Percentiles rank a stretch among this genome's conserved stretches.
Evolutionary conservation across 2,797 vertebrate genomes (phyloP).

Genomic region (Chrosomus eos): DNA sequence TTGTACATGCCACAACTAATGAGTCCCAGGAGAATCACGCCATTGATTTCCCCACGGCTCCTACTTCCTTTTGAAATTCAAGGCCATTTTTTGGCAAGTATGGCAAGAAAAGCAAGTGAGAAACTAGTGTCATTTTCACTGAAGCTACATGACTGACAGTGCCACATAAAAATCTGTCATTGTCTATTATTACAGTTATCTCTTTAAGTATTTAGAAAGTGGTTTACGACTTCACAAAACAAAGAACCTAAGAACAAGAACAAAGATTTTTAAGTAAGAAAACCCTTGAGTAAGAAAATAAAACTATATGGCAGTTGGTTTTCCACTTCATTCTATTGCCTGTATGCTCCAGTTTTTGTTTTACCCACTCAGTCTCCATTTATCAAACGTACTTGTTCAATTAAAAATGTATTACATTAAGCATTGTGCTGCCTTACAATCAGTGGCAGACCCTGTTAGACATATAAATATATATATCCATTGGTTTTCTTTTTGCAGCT

Average conservation of each 20-base stretch:
- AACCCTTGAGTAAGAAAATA: not conserved
- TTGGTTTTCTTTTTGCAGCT: not conserved
- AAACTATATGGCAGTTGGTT: not conserved
- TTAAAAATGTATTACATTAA: not conserved
- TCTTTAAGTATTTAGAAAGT: not conserved
- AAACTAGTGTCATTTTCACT: conserved; percentile 5
- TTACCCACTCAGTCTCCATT: not conserved
- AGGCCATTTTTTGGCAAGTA: conserved; percentile 56
- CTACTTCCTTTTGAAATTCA: conserved; percentile 62
- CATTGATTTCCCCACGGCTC: conserved; percentile 59
- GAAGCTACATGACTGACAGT: not conserved
- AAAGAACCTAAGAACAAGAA: not conserved
- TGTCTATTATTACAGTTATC: not conserved
- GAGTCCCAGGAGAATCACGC: conserved; percentile 73
- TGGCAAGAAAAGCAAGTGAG: not conserved
- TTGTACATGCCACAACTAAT: conserved; percentile 66
- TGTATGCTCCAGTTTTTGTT: not conserved
- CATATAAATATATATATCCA: too few species aligned
- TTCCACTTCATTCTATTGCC: not conserved
- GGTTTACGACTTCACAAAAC: not conserved
- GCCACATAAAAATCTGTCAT: conserved; percentile 7
- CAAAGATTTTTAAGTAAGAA: not conserved
- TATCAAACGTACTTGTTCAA: not conserved
- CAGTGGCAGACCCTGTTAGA: not conserved
- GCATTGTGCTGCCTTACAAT: not conserved